Conservation (phyloP, 2,888 invertebrate species). For the Trachelus tabidus region DNA sequence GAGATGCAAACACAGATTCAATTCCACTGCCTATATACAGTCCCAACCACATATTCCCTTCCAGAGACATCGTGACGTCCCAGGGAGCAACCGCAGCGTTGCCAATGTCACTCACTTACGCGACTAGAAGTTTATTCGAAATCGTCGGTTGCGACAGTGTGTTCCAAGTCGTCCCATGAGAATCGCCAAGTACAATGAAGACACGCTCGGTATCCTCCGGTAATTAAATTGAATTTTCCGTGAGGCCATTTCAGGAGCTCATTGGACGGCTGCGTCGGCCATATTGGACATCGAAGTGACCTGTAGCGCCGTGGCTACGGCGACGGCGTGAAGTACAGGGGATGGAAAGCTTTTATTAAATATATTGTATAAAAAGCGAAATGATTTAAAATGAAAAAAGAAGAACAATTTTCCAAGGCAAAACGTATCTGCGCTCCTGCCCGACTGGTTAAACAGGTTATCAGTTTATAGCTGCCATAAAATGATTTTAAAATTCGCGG, state of each 20-base stretch:
- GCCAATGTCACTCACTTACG: slow-evolving; percentile 11
- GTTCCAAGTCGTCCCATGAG: not conserved
- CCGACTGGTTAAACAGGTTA: slow-evolving; percentile 63
- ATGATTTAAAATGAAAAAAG: slow-evolving; percentile 32
- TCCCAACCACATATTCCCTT: not conserved
- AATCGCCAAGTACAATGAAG: not conserved
- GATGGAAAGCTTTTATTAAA: not conserved
- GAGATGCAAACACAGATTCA: slow-evolving; percentile 49
- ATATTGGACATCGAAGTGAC: not conserved
- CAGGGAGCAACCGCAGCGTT: slow-evolving; percentile 10
- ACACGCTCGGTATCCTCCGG: not conserved
- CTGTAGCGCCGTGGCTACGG: not conserved
- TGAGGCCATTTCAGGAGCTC: not conserved
- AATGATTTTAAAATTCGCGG: slow-evolving; percentile 64
- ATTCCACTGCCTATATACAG: slow-evolving; percentile 25
- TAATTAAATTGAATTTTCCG: not conserved
- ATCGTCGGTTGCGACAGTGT: not conserved
- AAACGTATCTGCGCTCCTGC: slow-evolving; percentile 36
- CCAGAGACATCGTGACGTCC: not conserved
- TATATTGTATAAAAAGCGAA: not conserved
- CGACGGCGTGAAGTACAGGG: not conserved
- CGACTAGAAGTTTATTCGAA: not conserved
- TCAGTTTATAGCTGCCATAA: slow-evolving; percentile 61
- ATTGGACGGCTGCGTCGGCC: not conserved
- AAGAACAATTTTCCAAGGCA: slow-evolving; percentile 44